Base-by-base conservation (phyloP, 2,113 vertebrate genomes). In the Gymnogyps californianus region DNA sequence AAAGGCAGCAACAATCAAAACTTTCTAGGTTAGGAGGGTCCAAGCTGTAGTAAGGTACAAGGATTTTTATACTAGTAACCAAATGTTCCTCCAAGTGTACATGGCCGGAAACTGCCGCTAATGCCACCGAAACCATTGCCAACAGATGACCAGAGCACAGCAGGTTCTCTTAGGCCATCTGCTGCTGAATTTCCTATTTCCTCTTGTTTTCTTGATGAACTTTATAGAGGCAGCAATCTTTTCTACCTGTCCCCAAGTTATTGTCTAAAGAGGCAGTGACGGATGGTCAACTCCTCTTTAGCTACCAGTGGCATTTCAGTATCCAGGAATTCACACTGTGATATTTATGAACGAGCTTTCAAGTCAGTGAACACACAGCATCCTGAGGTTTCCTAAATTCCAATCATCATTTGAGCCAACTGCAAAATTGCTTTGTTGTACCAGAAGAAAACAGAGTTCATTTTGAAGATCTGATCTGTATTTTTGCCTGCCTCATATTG, bases 291-390 rank as follows among this genome's bases (percentile, higher is more conserved):
- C 40, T 57, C 13, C 15, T 16, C 31, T 2, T 76, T 71, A 92
- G 31, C n/a, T 89, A 64, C 47, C 22, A 64, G 13, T 16, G 26
- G 15, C 29, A 65, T 80, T 87, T 85, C 40, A 31, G 22, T 32
- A 58, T 51, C 38, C 38, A 66, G 75, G 71, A 82, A 83, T 66
- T 89, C 49, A 72, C 49, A 51, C 26, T 55, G 61, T n/a, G 42
- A 62, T 87, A 70, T 55, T 89, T 93, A 74, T 69, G 52, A 82
- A 78, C 12, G 25, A 93, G 25, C 32, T 94, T 92, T 91, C 62
- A 80, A 85, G 59, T 57, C 80, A 69, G 22, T 0, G 0, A 93
- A 65, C 49, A 90, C 47, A 71, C 5, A 82, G n/a, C 21, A 58
- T 80, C 87, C 46, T 74, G 84, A 85, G 25, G 28, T 83, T 89